Base-by-base conservation (phyloP, 1,140 invertebrate species). In the Macrosteles quadrilineatus region DNA sequence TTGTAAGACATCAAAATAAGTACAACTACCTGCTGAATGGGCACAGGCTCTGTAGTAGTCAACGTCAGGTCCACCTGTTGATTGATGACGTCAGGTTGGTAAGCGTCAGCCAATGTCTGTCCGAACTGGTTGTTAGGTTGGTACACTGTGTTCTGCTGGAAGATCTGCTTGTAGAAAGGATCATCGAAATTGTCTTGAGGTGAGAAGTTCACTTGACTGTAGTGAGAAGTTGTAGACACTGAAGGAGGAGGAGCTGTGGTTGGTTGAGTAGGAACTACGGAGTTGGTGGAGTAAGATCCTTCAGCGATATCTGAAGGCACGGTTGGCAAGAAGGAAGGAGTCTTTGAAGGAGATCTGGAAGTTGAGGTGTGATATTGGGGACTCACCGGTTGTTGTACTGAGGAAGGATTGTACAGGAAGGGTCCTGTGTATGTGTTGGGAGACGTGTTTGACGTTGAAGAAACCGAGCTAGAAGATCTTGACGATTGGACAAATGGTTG, bases 271-370 rank as follows among this genome's bases (percentile, higher is more conserved):
- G 47, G 47, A 47, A 45, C 47, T 62, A 65, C 30, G 14, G 70
- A 45, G 74, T 73, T 73, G 75, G 76, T 62, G 74, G 76, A n/a
- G 76, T 75, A 30, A 73, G 73, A 30, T 43, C n/a, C n/a, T 75
- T 72, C 32, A 4, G 45, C 68, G 14, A 59, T 77, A 77, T 43
- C 77, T 72, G 12, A 75, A 76, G 12, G 78, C 78, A 65, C 78
- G 77, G 73, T 82, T 80, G 17, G 80, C 78, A 69, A 55, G 57
- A 69, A 69, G 27, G 70, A 77, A 55, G 82, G 77, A 64, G 80
- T 70, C 23, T 19, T 82, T 78, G 71, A 78, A 81, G 29, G 66
- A 6, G 50, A 31, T 30, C 66, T 68, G 12, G 45, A 27, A 55
- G 66, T 55, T 40, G 40, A 64, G 19, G 29, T 17, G 9, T 53